phyloP scores from a whole-genome alignment of 2,888 invertebrate genomes.

The Oscheius sp. region DNA sequence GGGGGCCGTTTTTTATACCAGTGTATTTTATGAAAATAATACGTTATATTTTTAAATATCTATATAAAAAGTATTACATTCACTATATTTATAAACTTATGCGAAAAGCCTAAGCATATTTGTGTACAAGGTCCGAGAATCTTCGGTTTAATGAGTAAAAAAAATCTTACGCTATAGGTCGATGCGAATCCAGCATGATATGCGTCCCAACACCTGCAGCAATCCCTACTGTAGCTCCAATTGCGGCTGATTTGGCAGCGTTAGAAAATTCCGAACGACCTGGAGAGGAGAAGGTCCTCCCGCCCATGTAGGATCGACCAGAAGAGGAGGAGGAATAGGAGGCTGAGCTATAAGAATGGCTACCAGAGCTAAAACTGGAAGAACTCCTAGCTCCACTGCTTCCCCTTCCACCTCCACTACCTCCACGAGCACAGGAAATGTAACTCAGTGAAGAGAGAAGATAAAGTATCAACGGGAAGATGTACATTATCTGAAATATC shows the following conservation, averaged over 20 bases:
- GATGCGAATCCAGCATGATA: not conserved
- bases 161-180: conserved; percentile 2
- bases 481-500: too few species aligned
- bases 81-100: too few species aligned
- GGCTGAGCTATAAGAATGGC: not conserved
- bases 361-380: not conserved
- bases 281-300: too few species aligned
- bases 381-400: not conserved
- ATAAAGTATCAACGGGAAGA: too few species aligned
- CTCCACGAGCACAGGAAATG: too few species aligned
- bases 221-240: conserved; percentile 5
- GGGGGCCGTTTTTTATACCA: too few species aligned
- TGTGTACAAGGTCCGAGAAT: too few species aligned
- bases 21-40: too few species aligned
- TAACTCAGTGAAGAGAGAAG: too few species aligned
- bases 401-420: too few species aligned
- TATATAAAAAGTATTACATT: too few species aligned
- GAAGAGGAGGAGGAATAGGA: not conserved
- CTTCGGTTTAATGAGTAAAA: not conserved
- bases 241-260: not conserved
- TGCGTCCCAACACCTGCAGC: conserved; percentile 4
- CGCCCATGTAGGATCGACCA: not conserved
- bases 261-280: not conserved
- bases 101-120: too few species aligned
- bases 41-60: not conserved